Evolutionary conservation across 2,797 vertebrate species (phyloP), one percentile per base, ranked within the genome.

Genomic region (Xyrichtys novacula): DNA sequence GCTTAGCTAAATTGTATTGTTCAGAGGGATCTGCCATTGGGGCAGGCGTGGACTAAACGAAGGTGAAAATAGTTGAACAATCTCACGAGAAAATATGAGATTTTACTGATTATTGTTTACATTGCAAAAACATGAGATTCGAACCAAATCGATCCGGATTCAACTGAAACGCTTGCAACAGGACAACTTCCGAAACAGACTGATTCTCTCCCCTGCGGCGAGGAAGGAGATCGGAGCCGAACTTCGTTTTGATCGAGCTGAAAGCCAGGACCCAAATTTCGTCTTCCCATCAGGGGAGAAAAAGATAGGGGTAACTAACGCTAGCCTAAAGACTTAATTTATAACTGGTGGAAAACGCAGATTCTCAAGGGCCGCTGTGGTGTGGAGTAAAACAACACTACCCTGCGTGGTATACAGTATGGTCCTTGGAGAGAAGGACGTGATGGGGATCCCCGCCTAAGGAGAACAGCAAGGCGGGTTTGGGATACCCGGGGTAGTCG

Each of bases 1-100:
- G 81, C 77, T 56, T 81, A 77, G 62, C 39, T 80, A 50, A 71
- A 76, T 73, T 79, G 82, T 52, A 86, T 86, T 83, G 79, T 64
- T 55, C 50, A 38, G 31, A 60, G 69, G 77, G 77, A 70, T 80
- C 84, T 82, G 74, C 74, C 56, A 91, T 90, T 90, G 75, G 78
- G 83, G 78, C 88, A 90, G 87, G 91, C 92, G 88, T 92, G 89
- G 86, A 89, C 85, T 76, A 76, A 79, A 70, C 74, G 72, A 85
- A 86, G 87, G 86, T 88, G 85, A 85, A 91, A 87, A 87, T 87
- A 84, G 84, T 89, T 90, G 32, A 86, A 88, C 83, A 89, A 89
- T 96, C 96, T 97, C 96, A 96, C 96, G 96, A 97, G 97, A 96
- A 93, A 94, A 93, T 85, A 85, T 95, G 96, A 94, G 95, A 94